A percentile compares a stretch with the other conserved stretches of the same genome.
Conservation (phyloP, 2,113 vertebrate species). For the Corydoras maculifer region DNA sequence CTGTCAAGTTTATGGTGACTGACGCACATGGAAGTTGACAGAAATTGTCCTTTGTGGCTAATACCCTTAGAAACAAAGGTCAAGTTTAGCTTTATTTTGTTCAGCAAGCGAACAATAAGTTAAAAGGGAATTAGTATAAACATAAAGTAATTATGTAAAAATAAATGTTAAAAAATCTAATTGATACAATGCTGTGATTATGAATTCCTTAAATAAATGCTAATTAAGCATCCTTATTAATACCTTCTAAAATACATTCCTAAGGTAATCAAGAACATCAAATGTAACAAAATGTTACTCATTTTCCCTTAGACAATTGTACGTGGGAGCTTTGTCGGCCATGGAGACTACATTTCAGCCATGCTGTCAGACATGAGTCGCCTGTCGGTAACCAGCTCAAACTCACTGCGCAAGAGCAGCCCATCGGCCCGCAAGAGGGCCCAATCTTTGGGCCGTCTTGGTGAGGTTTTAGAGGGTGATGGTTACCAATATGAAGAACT, state of each 20-base stretch:
- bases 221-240: no score
- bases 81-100: not conserved
- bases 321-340: slow-evolving; percentile 82
- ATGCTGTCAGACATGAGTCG: slow-evolving; percentile 91
- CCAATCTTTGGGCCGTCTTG: slow-evolving; percentile 83
- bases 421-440: slow-evolving; percentile 82
- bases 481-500: slow-evolving; percentile 82
- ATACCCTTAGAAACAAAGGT: not conserved
- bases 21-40: slow-evolving; percentile 30
- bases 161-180: not conserved
- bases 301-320: slow-evolving; percentile 79
- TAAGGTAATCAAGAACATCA: no score
- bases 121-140: not conserved
- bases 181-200: no score
- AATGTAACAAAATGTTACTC: slow-evolving; percentile 10
- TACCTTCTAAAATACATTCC: no score
- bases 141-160: slow-evolving; percentile 9
- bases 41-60: slow-evolving; percentile 22
- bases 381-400: slow-evolving; percentile 91
- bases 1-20: slow-evolving; percentile 24
- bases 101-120: no score
- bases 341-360: slow-evolving; percentile 87
- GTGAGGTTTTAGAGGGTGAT: slow-evolving; percentile 80
- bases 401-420: slow-evolving; percentile 86
- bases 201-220: no score